phyloP scores from a whole-genome alignment of 1,140 invertebrate genomes.

The Sminthurides bifidus region DNA sequence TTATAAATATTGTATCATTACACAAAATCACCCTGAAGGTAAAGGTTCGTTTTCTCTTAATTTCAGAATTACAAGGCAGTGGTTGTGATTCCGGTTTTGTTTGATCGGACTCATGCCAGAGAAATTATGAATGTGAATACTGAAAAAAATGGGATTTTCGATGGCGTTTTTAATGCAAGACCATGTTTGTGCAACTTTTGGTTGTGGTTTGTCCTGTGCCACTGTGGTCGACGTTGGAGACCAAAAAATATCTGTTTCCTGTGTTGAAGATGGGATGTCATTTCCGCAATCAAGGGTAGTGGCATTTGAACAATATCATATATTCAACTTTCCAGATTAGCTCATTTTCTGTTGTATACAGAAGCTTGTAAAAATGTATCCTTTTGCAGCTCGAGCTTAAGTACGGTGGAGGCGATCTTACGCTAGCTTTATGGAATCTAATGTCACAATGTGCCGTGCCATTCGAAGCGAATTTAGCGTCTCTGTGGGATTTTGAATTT shows the following conservation, averaged over 20 bases:
- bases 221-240: slow-evolving; percentile 93
- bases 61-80: slow-evolving; percentile 70
- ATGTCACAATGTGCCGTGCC: slow-evolving; percentile 79
- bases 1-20: slow-evolving; percentile 3
- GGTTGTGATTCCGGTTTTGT: slow-evolving; percentile 80
- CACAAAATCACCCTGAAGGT: not conserved
- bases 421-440: slow-evolving; percentile 72
- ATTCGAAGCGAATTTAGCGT: slow-evolving; percentile 13
- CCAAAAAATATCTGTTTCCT: slow-evolving; percentile 88
- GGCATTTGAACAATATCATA: slow-evolving; percentile 6
- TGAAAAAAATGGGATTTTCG: slow-evolving; percentile 73
- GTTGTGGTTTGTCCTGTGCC: slow-evolving; percentile 76
- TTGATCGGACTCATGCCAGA: slow-evolving; percentile 72
- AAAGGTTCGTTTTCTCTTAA: slow-evolving; percentile 23
- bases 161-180: slow-evolving; percentile 83
- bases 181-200: slow-evolving; percentile 86
- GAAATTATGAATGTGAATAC: slow-evolving; percentile 67
- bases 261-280: slow-evolving; percentile 91
- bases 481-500: slow-evolving; percentile 41
- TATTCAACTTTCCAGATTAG: slow-evolving; percentile 3
- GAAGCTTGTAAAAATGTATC: not conserved
- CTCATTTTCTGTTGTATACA: slow-evolving; percentile 8
- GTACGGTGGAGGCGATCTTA: slow-evolving; percentile 80
- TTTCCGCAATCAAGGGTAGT: slow-evolving; percentile 67
- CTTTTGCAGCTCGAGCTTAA: slow-evolving; percentile 50